Evolutionary conservation across 92 coral and sea anemone species (phyloP), one percentile per base, ranked within the genome.

Genomic region (Anthopleura xanthogrammica): DNA sequence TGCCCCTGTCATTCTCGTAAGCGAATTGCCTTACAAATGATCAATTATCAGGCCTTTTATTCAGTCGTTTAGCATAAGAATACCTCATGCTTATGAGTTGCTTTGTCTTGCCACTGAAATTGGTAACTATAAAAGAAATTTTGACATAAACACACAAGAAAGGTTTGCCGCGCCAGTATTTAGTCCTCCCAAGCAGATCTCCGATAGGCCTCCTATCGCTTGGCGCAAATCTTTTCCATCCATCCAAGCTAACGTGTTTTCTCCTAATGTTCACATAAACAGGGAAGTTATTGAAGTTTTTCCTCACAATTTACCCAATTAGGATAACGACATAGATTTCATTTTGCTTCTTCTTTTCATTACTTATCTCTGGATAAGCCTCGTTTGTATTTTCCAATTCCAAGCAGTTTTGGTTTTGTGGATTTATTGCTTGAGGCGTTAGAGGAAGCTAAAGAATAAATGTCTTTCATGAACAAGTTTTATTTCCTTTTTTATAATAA

Each of bases 11-110:
- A 91, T 86, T 92, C 83, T 92, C 88, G 76, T 89, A 52, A 91
- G 87, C 89, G 98, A 94, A 94, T 94, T 94, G 98, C 97, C 98
- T 90, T 88, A 94, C 93, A 96, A 92, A 94, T 94, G 98, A 97
- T 94, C 99, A 97, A 97, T 97, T 97, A 97, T 85, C 90, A 78
- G 80, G 85, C 88, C 97, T 85, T 94, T 92, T 90, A 92, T 94
- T 87, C 88, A 83, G 82, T 87, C 87, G 92, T 88, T 97, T 97
- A 90, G 93, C 99, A 94, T 94, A 86, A 94, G 94, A 97, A 96
- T 94, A 80, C 94, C 66, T 79, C 85, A 80, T 85, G 92, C 95
- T 86, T 87, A 91, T 89, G 93, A 90, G 79, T 82, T 81, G 90
- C 90, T 94, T 92, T 87, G 93, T 92, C 93, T 87, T 90, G 65